A percentile compares a stretch with the other conserved stretches of the same genome.
Evolutionary conservation across 2,888 invertebrate species (phyloP).

Genomic region (Hypselothyrea guttata): DNA sequence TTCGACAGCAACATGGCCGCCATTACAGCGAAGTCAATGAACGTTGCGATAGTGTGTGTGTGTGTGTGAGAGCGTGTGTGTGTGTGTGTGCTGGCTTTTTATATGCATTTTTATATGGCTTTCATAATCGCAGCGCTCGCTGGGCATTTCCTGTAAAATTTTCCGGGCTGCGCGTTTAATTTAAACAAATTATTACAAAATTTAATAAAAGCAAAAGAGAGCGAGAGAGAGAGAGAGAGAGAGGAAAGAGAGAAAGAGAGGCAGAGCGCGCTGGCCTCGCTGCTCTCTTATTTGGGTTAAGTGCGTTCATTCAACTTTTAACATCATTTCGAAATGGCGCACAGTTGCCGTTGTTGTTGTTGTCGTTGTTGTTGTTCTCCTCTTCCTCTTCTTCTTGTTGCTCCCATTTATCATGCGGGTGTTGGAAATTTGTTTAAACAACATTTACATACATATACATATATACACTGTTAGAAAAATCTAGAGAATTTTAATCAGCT

Average conservation of each 20-base stretch:
- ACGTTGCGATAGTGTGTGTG: constrained; percentile 33
- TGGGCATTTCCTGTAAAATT: constrained; percentile 65
- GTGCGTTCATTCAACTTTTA: constrained; percentile 82
- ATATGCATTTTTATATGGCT: constrained; percentile 41
- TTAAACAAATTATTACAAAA: constrained; percentile 74
- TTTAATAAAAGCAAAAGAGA: constrained; percentile 42
- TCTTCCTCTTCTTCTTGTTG: constrained; percentile 39
- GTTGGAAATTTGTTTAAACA: constrained; percentile 72
- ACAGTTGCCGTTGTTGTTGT: constrained; percentile 30
- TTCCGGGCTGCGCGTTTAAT: constrained; percentile 56
- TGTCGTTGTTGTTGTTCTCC: constrained; percentile 32
- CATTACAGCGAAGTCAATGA: constrained; percentile 66
- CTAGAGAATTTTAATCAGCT: too few species aligned
- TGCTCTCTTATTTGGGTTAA: constrained; percentile 79
- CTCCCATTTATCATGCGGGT: constrained; percentile 71
- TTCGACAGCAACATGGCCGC: constrained; percentile 61
- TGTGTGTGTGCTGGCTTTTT: constrained; percentile 10
- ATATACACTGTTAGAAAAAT: too few species aligned
- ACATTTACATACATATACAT: constrained; percentile 42
- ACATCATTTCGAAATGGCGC: constrained; percentile 80
- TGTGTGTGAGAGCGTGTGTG: constrained; percentile 15
- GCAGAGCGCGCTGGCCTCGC: constrained; percentile 22
- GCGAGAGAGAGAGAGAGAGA: not conserved
- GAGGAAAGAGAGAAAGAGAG: constrained; percentile 16
- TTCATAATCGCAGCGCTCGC: constrained; percentile 60